Base-by-base conservation (phyloP, 2,797 vertebrate species). In the Adelosebastes latens region DNA sequence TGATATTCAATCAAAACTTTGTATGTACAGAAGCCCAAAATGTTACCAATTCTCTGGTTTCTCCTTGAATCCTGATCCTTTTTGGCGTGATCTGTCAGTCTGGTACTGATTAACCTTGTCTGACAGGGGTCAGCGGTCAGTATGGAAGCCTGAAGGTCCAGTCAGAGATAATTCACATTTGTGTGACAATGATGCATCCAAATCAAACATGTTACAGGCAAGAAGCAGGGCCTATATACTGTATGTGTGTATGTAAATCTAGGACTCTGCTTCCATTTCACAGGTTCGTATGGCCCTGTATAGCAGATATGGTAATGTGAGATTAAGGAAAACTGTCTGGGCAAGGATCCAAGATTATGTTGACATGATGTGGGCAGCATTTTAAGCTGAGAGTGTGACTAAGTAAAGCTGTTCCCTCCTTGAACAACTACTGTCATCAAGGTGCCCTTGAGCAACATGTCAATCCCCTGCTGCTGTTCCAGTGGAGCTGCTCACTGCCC, bases 281-380 rank as follows among this genome's bases (percentile, higher is more conserved):
- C 64, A 67, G 61, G 72, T 84, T 68, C 18, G 36, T 70, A 75
- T 42, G 42, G 65, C 34, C 32, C 52, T n/a, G 8, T 67, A 79
- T 60, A 75, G 61, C 77, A 80, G 83, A 91, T 79, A 77, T 92
- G 88, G 76, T 87, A 87, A 91, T 90, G 71, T 75, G 34, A 87
- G 86, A 89, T 89, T 90, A 88, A 90, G 73, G 72, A 85, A 85
- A 89, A 88, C 58, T 89, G 68, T 82, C 81, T 77, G 79, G 82
- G 77, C 74, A 85, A 82, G 74, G 67, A 84, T 82, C 74, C 72
- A 71, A 81, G 79, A 89, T 87, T 73, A 86, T 67, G 55, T 73
- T 86, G 89, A 85, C 81, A 78, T 71, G 79, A 84, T 24, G 82
- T 81, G 76, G 73, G 71, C 77, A 79, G 81, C 75, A 82, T 88